Evolutionary conservation across 2,797 vertebrate genomes (phyloP), one percentile per base, ranked within the genome.

Genomic region (Tarsius wallacei): DNA sequence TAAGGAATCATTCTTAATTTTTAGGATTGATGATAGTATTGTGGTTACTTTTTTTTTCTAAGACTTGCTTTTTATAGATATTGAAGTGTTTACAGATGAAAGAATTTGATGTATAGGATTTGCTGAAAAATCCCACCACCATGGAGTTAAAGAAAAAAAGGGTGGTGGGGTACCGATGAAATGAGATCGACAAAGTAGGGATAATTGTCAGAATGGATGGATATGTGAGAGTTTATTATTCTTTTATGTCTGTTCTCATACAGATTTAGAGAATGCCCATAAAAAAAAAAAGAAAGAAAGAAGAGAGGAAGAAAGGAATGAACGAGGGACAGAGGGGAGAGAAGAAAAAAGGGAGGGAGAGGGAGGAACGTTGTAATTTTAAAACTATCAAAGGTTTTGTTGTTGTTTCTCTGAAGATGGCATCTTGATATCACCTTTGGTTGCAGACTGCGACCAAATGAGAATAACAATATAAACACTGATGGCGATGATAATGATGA

Each of bases 1-100:
- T 80, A 80, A 93, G 53, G 74, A 71, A 33, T 80, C 68, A 81
- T 87, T 80, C 87, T 93, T 63, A 78, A 53, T 78, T 93, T 61
- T 80, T 71, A 70, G 22, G 13, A 61, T 16, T 3, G 31, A 70
- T 51, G 63, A 70, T 61, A 8, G 49, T 66, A 55, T 16, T 21
- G 8, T 47, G 19, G 36, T 55, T 84, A 55, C 64, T n/a, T 76
- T 47, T 76, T 83, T 81, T 33, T 5, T 5, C 42, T 42, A 42
- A 42, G 42, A 42, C 4, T 42, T 42, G 42, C 42, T 6, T 42
- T 42, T 83, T 59, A 21, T 70, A 51, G 24, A 90, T 22, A n/a
- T 12, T 36, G 31, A 51, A 57, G 42, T 66, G 70, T 17, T 93
- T 87, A 36, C 9, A 87, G 63, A 51, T 53, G 24, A 87, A 61